phyloP scores from a whole-genome alignment of 2,797 vertebrate genomes.

The Phalloptychus januarius region DNA sequence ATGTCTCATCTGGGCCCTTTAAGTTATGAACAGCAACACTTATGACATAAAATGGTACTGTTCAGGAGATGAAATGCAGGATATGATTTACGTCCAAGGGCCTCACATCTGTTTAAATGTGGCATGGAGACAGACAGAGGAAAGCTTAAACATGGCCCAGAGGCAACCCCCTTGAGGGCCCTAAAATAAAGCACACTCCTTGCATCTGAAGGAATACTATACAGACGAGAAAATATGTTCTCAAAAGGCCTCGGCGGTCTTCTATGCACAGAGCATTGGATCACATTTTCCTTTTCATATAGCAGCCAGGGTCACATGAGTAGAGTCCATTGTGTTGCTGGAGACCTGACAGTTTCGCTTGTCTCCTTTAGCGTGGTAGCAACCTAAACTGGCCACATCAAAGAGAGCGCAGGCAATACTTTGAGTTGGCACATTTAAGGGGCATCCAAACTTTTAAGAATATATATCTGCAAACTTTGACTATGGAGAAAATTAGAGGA shows the following conservation, averaged over 20 bases:
- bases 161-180: conserved; percentile 51
- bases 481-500: neutral
- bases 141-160: conserved; percentile 60
- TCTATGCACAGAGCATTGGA: conserved; percentile 67
- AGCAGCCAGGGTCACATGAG: conserved; percentile 73
- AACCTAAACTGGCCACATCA: conserved; percentile 72
- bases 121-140: conserved; percentile 58
- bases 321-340: conserved; percentile 70
- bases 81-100: conserved; percentile 70
- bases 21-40: conserved; percentile 70
- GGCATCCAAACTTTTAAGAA: neutral
- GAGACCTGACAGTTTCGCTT: conserved; percentile 62
- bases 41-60: conserved; percentile 72
- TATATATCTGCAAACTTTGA: neutral
- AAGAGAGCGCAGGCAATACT: conserved; percentile 62
- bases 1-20: conserved; percentile 71
- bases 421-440: conserved; percentile 16
- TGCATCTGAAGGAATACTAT: conserved; percentile 69
- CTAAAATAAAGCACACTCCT: conserved; percentile 65
- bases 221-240: conserved; percentile 66
- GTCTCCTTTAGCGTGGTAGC: conserved; percentile 60
- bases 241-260: conserved; percentile 64
- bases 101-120: conserved; percentile 79
- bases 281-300: conserved; percentile 78
- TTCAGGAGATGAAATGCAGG: conserved; percentile 67